Evolutionary conservation across 35 echinoderm and acorn worm species (phyloP).

Genomic region (Antedon bifida): DNA sequence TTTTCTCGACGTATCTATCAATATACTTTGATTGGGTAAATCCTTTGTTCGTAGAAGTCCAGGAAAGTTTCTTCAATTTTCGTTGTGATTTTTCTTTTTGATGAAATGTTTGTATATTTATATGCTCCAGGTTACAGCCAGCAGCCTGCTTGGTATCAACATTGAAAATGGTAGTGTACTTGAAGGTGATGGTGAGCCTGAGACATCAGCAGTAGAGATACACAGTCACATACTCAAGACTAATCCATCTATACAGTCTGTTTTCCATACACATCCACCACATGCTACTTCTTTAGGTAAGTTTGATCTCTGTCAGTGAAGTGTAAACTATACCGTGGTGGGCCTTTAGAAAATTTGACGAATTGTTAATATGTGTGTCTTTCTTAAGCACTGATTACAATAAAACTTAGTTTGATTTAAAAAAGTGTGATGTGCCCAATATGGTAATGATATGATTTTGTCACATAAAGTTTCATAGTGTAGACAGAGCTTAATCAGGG

Average conservation of each 20-base stretch:
- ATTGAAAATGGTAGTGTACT: constrained; percentile 46
- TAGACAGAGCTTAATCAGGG: too few relatives aligned
- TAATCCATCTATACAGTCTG: constrained; percentile 1
- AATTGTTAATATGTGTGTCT: not conserved
- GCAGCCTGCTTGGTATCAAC: constrained; percentile 57
- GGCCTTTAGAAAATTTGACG: not conserved
- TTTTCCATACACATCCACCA: constrained; percentile 38
- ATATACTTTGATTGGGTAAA: too few relatives aligned
- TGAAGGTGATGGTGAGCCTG: constrained; percentile 61
- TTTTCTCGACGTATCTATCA: too few relatives aligned
- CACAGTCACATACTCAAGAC: constrained; percentile 12
- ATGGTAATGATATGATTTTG: too few relatives aligned
- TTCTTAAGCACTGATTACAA: not conserved
- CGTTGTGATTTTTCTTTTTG: too few relatives aligned
- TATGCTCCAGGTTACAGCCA: constrained; percentile 92
- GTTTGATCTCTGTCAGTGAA: not conserved
- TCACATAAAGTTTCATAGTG: too few relatives aligned
- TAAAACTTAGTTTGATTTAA: too few relatives aligned
- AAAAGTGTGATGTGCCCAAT: too few relatives aligned
- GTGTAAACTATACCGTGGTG: not conserved
- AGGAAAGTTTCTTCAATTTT: too few relatives aligned
- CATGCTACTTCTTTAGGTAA: constrained; percentile 68
- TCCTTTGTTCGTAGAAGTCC: too few relatives aligned
- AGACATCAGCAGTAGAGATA: constrained; percentile 51
- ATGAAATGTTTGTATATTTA: too few relatives aligned